Evolutionary conservation across 1,140 invertebrate species (phyloP).

Genomic region (Cotesia typhae): DNA sequence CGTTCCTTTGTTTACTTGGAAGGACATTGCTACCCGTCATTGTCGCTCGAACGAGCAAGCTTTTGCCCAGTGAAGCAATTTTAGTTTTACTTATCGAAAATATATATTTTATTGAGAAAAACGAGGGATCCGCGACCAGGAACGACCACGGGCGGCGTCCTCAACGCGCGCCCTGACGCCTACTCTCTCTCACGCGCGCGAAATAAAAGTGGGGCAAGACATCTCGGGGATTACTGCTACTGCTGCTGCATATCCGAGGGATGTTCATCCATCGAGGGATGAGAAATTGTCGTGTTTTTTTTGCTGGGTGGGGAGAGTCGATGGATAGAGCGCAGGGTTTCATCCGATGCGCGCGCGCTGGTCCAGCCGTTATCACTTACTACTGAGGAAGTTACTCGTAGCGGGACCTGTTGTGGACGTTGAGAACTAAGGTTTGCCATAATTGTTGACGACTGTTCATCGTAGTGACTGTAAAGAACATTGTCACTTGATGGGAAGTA

Average conservation of each 20-base stretch:
- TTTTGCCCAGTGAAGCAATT: no score
- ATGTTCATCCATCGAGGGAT: conserved; percentile 19
- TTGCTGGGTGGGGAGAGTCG: conserved; percentile 16
- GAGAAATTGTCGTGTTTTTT: background rate
- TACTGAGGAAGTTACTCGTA: background rate
- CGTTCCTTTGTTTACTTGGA: no score
- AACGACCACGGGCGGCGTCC: conserved; percentile 48
- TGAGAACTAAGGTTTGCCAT: conserved; percentile 87
- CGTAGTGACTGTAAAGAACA: no score
- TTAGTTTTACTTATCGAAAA: background rate
- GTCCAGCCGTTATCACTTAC: conserved; percentile 27
- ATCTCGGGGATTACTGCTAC: conserved; percentile 14
- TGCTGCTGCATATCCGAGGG: conserved; percentile 1
- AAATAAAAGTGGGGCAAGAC: conserved; percentile 17
- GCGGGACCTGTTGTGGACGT: conserved; percentile 71
- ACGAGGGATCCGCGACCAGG: conserved; percentile 9
- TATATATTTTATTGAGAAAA: background rate
- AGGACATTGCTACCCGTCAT: no score
- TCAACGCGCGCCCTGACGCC: conserved; percentile 51
- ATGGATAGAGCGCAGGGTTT: conserved; percentile 18
- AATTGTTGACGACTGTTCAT: conserved; percentile 64
- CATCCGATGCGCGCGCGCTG: conserved; percentile 17
- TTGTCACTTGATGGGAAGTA: no score
- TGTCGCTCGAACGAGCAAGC: no score
- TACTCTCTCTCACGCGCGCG: conserved; percentile 45